Evolutionary conservation across 2,888 invertebrate genomes (phyloP).

Genomic region (Lumbricus terrestris): DNA sequence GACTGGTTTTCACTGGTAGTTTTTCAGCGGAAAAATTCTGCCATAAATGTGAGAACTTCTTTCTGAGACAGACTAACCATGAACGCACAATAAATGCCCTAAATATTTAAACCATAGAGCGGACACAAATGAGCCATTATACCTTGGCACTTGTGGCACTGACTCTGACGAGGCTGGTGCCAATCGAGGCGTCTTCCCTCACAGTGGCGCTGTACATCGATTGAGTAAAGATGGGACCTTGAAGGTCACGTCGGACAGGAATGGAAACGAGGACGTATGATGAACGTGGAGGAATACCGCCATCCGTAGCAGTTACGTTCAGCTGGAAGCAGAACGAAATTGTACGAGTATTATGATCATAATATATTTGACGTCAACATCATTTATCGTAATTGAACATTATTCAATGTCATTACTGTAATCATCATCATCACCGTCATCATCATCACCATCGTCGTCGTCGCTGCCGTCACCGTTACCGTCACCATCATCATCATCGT

Average conservation of each 20-base stretch:
- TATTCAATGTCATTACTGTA: too few relatives aligned
- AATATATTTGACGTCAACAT: too few relatives aligned
- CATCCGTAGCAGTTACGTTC: slow-evolving; percentile 41
- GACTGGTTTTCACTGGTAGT: too few relatives aligned
- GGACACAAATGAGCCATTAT: background rate
- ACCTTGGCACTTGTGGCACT: slow-evolving; percentile 63
- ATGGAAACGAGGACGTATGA: slow-evolving; percentile 44
- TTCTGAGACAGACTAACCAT: too few relatives aligned
- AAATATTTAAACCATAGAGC: background rate
- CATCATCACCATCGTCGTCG: background rate
- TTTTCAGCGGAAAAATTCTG: too few relatives aligned
- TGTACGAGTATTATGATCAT: background rate
- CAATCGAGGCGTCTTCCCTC: slow-evolving; percentile 39
- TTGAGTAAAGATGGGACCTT: slow-evolving; percentile 39
- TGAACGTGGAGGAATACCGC: slow-evolving; percentile 39
- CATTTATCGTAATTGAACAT: too few relatives aligned
- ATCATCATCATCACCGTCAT: background rate
- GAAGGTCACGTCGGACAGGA: slow-evolving; percentile 45
- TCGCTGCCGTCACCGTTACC: background rate
- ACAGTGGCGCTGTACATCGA: slow-evolving; percentile 33
- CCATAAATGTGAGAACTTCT: too few relatives aligned
- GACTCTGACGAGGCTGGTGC: slow-evolving; percentile 70
- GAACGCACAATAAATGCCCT: background rate
- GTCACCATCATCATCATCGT: background rate
- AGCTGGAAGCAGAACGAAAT: slow-evolving; percentile 39